Evolutionary conservation across 2,113 vertebrate species (phyloP), one percentile per base, ranked within the genome.

Genomic region (Apeltes quadracus): DNA sequence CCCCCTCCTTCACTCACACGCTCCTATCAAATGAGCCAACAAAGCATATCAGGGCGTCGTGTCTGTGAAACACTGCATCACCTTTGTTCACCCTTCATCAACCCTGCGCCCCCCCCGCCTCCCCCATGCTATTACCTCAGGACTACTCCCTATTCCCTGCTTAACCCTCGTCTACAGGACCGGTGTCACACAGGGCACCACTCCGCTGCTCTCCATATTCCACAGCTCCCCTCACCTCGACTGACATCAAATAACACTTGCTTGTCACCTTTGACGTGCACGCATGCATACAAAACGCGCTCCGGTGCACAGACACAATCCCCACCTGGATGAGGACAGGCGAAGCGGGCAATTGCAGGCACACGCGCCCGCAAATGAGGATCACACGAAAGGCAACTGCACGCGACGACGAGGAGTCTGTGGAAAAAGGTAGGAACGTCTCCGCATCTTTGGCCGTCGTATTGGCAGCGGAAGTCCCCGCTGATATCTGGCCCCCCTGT

Each of bases 71-170:
- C 91, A 90, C 86, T 63, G 88, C 88, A 89, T 89, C 90, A 92
- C 90, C 91, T 92, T 90, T 91, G 90, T 91, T 92, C 91, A 92
- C 88, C 88, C 90, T 89, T 91, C 91, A 91, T 91, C 89, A 92
- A 90, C 85, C 87, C 88, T 82, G 86, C 86, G 71, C 88, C 89
- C 32, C 29, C 29, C 29, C 29, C 80, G 86, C 86, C 70, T 87
- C 89, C 32, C 88, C 90, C 83, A 74, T 61, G 85, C 88, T 88
- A 88, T 90, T 89, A 91, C 89, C 90, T 75, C 86, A 87, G 86
- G 82, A 89, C 88, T 91, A 88, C 84, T 91, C 89, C 88, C 89
- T 86, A 89, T 91, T 90, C 90, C 85, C 91, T 88, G 88, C 86
- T 92, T 92, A 92, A 91, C 88, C 89, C 88, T 89, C 85, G 89